Conservation (phyloP, 2,888 invertebrate species). For the Galerucella calmariensis region DNA sequence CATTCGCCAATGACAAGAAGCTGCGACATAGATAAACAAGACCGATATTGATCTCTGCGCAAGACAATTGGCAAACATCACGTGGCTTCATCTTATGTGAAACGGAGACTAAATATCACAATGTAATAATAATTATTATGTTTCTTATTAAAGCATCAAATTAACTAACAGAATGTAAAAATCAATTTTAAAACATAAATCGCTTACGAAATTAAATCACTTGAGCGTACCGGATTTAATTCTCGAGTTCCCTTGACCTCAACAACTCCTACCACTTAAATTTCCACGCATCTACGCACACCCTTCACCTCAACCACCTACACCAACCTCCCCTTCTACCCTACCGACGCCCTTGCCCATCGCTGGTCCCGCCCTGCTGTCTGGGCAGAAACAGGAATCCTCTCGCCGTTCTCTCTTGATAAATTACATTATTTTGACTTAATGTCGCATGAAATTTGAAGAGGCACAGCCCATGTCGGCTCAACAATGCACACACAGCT, state of each 20-base stretch:
- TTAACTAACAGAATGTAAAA: not conserved
- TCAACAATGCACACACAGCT: conserved; percentile 61
- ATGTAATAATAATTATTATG: no score
- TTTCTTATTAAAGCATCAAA: no score
- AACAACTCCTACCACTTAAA: conserved; percentile 6
- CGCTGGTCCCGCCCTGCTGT: conserved; percentile 32
- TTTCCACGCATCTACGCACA: conserved; percentile 14
- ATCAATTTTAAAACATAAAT: not conserved
- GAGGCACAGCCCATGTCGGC: conserved; percentile 63
- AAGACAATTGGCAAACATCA: no score
- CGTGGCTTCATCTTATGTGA: no score
- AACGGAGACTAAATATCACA: no score
- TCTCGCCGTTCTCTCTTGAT: conserved; percentile 52
- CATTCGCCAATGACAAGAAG: no score
- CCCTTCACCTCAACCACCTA: conserved; percentile 6
- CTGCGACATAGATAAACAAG: no score
- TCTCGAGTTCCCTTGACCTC: not conserved
- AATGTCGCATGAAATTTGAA: conserved; percentile 66
- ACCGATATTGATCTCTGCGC: no score
- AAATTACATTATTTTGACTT: conserved; percentile 65
- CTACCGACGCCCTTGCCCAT: conserved; percentile 1
- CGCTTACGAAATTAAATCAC: not conserved
- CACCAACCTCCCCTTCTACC: conserved; percentile 11
- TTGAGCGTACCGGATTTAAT: not conserved
- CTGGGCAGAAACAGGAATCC: conserved; percentile 45